Percentiles rank a stretch among this genome's conserved stretches.
phyloP scores from a whole-genome alignment of 2,113 vertebrate genomes.

The Turnix velox region DNA sequence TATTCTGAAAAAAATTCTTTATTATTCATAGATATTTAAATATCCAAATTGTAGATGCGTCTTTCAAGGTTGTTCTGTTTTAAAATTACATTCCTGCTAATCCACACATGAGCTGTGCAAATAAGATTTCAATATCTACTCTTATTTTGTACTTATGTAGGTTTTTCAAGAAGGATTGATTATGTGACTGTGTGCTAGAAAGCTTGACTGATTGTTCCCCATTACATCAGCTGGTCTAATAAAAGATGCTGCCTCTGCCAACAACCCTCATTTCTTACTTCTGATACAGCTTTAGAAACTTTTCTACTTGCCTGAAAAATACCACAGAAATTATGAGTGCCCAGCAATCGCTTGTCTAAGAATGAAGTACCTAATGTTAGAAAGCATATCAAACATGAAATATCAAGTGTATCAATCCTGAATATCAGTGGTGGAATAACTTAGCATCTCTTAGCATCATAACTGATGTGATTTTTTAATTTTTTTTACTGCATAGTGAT shows the following conservation, averaged over 20 bases:
- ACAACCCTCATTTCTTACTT: slow-evolving; percentile 4
- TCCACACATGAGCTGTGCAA: neutral
- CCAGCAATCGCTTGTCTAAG: neutral
- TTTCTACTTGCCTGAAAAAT: neutral
- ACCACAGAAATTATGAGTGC: neutral
- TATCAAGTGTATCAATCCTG: neutral
- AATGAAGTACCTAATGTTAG: neutral
- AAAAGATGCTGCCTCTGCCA: slow-evolving; percentile 8
- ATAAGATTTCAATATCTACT: neutral
- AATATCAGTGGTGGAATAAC: neutral
- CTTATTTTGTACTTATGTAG: neutral
- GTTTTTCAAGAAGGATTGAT: slow-evolving; percentile 20
- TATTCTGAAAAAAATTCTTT: neutral
- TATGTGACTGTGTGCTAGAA: neutral
- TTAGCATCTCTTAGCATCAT: neutral
- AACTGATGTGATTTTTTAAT: neutral
- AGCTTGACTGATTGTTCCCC: neutral
- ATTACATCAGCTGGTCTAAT: neutral
- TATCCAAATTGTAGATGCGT: neutral
- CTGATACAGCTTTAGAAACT: slow-evolving; percentile 1
- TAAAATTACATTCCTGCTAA: neutral
- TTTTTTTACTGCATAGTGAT: neutral
- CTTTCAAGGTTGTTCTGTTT: neutral
- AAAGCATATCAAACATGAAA: neutral
- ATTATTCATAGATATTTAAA: neutral